phyloP scores from a whole-genome alignment of 2,797 vertebrate genomes.

The Karalla daura region DNA sequence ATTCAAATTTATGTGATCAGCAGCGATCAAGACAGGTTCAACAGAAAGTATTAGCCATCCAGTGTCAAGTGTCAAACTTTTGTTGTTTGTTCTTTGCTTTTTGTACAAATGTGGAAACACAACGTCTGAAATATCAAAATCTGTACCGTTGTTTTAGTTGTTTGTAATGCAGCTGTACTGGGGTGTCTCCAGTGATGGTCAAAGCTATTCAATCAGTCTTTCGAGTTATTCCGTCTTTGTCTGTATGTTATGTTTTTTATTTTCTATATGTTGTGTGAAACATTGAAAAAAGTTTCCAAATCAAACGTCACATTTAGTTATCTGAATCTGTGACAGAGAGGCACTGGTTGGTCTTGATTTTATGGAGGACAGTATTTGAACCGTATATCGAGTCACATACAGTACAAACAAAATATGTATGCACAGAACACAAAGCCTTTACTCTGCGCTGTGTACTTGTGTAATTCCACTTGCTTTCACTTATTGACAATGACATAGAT shows the following conservation, averaged over 20 bases:
- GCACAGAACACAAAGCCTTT: conserved; percentile 12
- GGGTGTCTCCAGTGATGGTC: background rate
- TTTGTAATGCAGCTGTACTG: background rate
- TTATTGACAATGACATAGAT: background rate
- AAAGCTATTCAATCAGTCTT: conserved; percentile 2
- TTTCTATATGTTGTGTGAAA: conserved; percentile 7
- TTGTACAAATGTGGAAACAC: background rate
- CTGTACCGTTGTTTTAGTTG: background rate
- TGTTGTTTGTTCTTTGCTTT: background rate
- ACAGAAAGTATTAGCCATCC: conserved; percentile 3
- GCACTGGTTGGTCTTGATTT: conserved; percentile 5
- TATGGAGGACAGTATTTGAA: background rate
- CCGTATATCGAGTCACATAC: background rate
- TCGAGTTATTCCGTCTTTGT: background rate
- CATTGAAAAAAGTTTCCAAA: background rate
- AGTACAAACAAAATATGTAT: background rate
- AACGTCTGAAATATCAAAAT: conserved; percentile 1
- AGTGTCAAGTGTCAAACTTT: background rate
- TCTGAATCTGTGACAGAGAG: background rate
- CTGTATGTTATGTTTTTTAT: conserved; percentile 1
- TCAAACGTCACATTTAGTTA: background rate
- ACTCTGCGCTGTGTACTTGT: background rate
- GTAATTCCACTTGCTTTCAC: no score
- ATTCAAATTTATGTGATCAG: conserved; percentile 8
- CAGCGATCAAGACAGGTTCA: background rate